Evolutionary conservation across 2,888 invertebrate genomes (phyloP).

Genomic region (Catocala nupta): DNA sequence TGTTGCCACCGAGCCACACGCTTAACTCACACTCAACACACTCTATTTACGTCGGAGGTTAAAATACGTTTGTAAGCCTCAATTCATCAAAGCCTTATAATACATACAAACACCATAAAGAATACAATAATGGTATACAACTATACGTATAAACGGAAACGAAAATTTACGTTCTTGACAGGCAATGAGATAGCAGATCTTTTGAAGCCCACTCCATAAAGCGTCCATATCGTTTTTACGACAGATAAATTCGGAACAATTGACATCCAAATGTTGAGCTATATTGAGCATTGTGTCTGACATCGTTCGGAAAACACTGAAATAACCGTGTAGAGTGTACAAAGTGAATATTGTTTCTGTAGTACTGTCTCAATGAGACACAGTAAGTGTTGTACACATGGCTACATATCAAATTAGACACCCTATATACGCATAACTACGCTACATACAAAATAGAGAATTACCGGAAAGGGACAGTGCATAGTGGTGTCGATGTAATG

Average conservation of each 20-base stretch:
- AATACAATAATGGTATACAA: constrained; percentile 9
- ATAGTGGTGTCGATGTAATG: no score
- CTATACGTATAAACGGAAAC: constrained; percentile 8
- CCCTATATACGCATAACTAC: no score
- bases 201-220: constrained; percentile 29
- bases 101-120: not conserved
- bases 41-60: no score
- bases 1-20: not conserved
- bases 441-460: no score
- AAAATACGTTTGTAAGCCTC: not conserved
- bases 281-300: constrained; percentile 34
- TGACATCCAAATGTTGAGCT: constrained; percentile 31
- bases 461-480: no score
- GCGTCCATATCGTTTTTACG: constrained; percentile 31
- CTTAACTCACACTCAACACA: no score
- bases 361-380: no score
- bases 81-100: not conserved
- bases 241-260: constrained; percentile 38
- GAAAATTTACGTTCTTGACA: constrained; percentile 19
- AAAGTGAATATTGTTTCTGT: constrained; percentile 15
- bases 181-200: constrained; percentile 26
- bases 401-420: no score
- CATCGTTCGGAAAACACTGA: constrained; percentile 15
- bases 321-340: constrained; percentile 5
- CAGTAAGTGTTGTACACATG: no score